Base-by-base conservation (phyloP, 2,113 vertebrate genomes). In the Megaceryle torquata region DNA sequence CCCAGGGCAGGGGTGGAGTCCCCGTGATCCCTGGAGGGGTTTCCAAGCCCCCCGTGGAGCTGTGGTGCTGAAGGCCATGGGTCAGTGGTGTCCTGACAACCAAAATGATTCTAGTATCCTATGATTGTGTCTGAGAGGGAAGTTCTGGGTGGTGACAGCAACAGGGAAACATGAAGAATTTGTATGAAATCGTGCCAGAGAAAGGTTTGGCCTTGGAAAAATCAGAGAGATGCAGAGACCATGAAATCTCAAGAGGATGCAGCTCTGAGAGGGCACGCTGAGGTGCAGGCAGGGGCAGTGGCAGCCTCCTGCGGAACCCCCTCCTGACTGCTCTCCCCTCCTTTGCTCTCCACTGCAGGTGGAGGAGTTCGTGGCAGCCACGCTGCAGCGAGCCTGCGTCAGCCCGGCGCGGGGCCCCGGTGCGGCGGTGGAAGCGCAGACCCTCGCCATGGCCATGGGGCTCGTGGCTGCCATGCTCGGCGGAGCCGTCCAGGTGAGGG, bases 401-500 rank as follows among this genome's bases (percentile, higher is more conserved):
- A 97, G 97, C 85, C 95, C 98, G 8, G 94, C 95, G 1, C 82
- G 7, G 63, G 92, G 96, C 22, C 71, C 82, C 1, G 97, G 96
- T 24, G 97, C 97, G 3, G 95, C 97, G 0, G 97, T 98, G 12
- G 99, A 99, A 81, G 97, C 98, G 0, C 98, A 99, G 98, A 99
- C 99, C 2, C 98, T 99, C 29, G 98, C 98, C 94, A 98, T 99
- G 99, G 98, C 98, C 54, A 99, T 99, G 98, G 99, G 99, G 70
- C 98, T 99, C 5, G 98, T 99, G 96, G 99, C 99, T 2, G 98
- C 98, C 63, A 71, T 99, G 87, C 97, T 99, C 2, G 98, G 99
- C 10, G 98, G 98, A 88, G 98, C 98, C 4, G 93, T 98, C 33
- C 97, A 99, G 99, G 99, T 99, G 97, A 95, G 96, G 71, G 21